Conservation (phyloP, 2,888 invertebrate genomes). For the Drosophila diplacantha region DNA sequence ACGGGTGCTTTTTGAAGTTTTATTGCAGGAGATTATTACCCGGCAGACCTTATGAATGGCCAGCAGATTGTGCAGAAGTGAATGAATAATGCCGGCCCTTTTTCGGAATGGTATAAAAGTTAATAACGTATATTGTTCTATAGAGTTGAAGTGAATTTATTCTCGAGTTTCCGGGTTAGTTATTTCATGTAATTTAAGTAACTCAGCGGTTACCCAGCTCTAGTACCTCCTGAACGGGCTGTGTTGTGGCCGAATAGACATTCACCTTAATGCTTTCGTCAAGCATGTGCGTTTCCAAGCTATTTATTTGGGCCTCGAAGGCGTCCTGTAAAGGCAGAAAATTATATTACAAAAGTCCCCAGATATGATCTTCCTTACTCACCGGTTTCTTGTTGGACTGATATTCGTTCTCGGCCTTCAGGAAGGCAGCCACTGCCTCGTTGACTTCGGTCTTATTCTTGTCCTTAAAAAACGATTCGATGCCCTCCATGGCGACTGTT, state of each 20-base stretch:
- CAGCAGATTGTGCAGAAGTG: background rate
- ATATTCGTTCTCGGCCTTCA: slow-evolving; percentile 46
- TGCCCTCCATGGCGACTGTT: slow-evolving; percentile 7
- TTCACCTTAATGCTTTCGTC: slow-evolving; percentile 49
- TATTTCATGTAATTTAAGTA: background rate
- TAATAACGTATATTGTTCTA: too few species aligned
- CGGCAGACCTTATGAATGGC: slow-evolving; percentile 2
- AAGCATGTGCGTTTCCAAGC: slow-evolving; percentile 44
- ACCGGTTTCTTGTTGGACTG: slow-evolving; percentile 23
- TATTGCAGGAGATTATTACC: background rate
- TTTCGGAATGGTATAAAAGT: background rate
- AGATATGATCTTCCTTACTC: background rate
- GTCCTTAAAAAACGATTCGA: slow-evolving; percentile 49
- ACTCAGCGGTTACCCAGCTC: background rate
- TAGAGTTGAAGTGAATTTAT: background rate
- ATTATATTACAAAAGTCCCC: too few species aligned
- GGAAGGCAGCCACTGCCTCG: slow-evolving; percentile 45
- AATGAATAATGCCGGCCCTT: slow-evolving; percentile 11
- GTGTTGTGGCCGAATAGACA: slow-evolving; percentile 50
- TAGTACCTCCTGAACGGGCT: slow-evolving; percentile 12
- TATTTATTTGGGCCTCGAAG: slow-evolving; percentile 48
- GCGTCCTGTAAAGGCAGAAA: slow-evolving; percentile 6
- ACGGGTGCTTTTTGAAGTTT: slow-evolving; percentile 7
- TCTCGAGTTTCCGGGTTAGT: too few species aligned
- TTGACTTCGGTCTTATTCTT: slow-evolving; percentile 57